Evolutionary conservation across 1,140 invertebrate species (phyloP), one percentile per base, ranked within the genome.

Genomic region (Condylostylus longicornis): DNA sequence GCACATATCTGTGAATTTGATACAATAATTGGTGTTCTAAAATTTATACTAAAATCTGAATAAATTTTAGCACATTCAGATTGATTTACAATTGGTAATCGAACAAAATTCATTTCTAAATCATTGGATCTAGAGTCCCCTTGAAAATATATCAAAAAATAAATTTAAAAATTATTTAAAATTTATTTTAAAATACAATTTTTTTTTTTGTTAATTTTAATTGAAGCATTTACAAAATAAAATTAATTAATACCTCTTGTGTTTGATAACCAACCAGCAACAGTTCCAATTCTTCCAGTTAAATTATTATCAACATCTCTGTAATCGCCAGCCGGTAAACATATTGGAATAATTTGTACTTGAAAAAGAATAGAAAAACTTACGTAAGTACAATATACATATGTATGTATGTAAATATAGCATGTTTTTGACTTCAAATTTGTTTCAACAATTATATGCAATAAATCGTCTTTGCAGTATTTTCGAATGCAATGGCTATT

Each of bases 181-280:
- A 7, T 8, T 8, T 8, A 8, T 25, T 7, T 8, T n/a, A 25
- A 25, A 25, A 8, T 25, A n/a, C 23, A 25, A 25, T 32, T 32
- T 32, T 32, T 8, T 32, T 32, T 15, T 13, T 3, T 18, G 6
- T 2, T 32, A 18, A 17, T 17, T 32, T 10, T 32, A 15, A 17
- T 10, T 32, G 18, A 32, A 14, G 30, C n/a, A 15, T 32, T 13
- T 18, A 10, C 14, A 19, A 35, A 37, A 5, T n/a, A 32, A 33
- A 22, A 10, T 8, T 20, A 35, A 21, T 22, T 14, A 13, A 30
- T 23, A 49, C 47, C 48, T 35, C 41, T 36, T 37, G 38, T 40
- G 18, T 42, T 47, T 30, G 50, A 49, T 27, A 69, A 71, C 68
- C 69, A 73, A 18, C 69, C 70, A 13, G 70, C 71, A 12, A 70